These are phyloP conservation scores for Cyphomyrmex costatus DNA, from an alignment of 1,140 invertebrate species.

Conservation along the genomic window DNA sequence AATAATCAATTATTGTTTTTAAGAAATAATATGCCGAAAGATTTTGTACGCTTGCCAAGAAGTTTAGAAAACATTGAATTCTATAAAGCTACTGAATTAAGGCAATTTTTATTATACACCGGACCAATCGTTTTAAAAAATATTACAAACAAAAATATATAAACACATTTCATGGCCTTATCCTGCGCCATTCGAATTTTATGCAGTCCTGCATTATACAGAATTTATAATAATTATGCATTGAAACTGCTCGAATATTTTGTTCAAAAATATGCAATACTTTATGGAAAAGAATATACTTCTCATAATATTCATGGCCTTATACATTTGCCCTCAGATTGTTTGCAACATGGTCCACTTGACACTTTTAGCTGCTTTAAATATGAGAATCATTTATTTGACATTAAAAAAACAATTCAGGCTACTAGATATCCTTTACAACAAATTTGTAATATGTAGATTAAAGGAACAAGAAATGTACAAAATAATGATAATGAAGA, in stretches of 20 bases:
- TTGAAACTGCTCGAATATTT: not conserved
- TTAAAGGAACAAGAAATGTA: not conserved
- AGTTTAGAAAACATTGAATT: constrained; percentile 19
- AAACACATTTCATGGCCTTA: not conserved
- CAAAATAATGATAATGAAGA: not conserved
- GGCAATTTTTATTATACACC: constrained; percentile 18
- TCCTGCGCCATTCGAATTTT: constrained; percentile 20
- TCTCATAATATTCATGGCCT: constrained; percentile 17
- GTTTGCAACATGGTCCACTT: not conserved
- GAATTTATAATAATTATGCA: not conserved
- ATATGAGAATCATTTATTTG: not conserved
- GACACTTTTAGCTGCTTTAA: constrained; percentile 1
- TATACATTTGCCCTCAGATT: not conserved
- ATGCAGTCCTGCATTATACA: constrained; percentile 9
- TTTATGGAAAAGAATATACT: constrained; percentile 8
- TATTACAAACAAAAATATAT: not conserved
- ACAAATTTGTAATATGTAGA: constrained; percentile 27
- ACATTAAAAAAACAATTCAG: not conserved
- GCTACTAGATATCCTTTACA: not conserved
- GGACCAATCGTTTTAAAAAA: not conserved
- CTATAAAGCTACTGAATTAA: constrained; percentile 11
- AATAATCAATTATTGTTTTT: constrained; percentile 17
- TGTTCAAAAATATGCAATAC: not conserved
- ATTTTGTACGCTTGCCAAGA: constrained; percentile 11
- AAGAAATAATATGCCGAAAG: not conserved